A percentile compares a stretch with the other conserved stretches of the same genome.
Evolutionary conservation across 2,888 invertebrate genomes (phyloP).

Genomic region (Teleogryllus oceanicus): DNA sequence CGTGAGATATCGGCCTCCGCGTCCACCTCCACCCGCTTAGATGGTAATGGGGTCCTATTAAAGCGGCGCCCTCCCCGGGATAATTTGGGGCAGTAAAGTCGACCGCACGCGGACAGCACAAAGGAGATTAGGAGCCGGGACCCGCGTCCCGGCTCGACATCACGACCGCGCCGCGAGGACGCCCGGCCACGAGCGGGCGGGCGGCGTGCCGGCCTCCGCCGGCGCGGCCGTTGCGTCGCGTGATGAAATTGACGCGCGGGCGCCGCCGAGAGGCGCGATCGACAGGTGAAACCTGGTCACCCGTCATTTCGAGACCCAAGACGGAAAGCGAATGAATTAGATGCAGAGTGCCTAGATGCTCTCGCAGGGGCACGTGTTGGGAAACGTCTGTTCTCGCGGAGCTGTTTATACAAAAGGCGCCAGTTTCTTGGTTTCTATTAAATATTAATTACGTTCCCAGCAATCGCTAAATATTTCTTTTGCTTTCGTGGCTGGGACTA

Average conservation of each 20-base stretch:
- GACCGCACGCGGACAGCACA: slow-evolving; percentile 9
- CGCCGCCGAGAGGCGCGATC: background rate
- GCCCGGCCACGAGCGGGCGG: background rate
- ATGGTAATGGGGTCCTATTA: slow-evolving; percentile 10
- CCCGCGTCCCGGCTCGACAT: background rate
- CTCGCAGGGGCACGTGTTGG: too few species aligned
- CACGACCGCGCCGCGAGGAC: background rate
- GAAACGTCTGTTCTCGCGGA: too few species aligned
- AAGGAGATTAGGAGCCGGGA: background rate
- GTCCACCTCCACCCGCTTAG: background rate
- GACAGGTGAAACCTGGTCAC: too few species aligned
- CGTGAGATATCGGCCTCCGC: background rate
- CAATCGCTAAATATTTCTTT: too few species aligned
- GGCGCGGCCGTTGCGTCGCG: background rate
- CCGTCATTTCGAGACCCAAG: too few species aligned
- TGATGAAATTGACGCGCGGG: background rate
- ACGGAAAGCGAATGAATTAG: too few species aligned
- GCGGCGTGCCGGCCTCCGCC: too few species aligned
- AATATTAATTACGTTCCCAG: too few species aligned
- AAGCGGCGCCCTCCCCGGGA: slow-evolving; percentile 18
- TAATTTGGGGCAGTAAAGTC: slow-evolving; percentile 10
- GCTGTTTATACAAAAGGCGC: too few species aligned
- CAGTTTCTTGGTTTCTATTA: too few species aligned
- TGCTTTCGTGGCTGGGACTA: too few species aligned
- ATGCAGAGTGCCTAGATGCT: too few species aligned